Evolutionary conservation across 1,140 invertebrate genomes (phyloP).

Genomic region (Eriocheir sinensis): DNA sequence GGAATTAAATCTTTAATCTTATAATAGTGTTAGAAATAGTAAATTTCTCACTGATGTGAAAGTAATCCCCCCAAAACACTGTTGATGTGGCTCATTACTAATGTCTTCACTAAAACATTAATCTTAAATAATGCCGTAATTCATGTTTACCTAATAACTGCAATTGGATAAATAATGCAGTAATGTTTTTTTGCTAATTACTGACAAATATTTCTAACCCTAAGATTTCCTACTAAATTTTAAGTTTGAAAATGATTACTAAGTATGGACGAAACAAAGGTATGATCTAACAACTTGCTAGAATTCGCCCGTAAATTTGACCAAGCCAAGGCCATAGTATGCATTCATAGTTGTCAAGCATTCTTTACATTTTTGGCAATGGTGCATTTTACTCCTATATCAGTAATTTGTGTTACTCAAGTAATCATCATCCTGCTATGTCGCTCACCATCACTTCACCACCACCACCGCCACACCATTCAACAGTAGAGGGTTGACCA

Average conservation of each 20-base stretch:
- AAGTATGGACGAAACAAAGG: conserved; percentile 63
- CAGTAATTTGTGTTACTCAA: conserved; percentile 52
- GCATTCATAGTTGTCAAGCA: conserved; percentile 63
- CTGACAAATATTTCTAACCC: not conserved
- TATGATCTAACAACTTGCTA: conserved; percentile 50
- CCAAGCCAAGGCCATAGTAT: conserved; percentile 34
- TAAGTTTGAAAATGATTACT: conserved; percentile 15
- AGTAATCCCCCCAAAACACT: not conserved
- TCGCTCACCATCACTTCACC: not conserved
- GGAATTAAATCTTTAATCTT: not conserved
- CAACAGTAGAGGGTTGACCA: conserved; percentile 27
- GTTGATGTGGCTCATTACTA: not conserved
- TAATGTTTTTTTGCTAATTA: conserved; percentile 17
- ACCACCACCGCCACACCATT: not conserved
- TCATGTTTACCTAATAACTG: not conserved
- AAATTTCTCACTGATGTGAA: not conserved
- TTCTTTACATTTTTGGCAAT: conserved; percentile 58
- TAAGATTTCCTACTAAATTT: conserved; percentile 48
- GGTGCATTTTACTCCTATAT: conserved; percentile 69
- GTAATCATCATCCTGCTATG: conserved; percentile 40
- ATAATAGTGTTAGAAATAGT: not conserved
- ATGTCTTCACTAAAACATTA: not conserved
- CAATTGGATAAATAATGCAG: conserved; percentile 40
- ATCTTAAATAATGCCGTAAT: not conserved
- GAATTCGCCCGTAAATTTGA: not conserved